Conservation (phyloP, 2,888 invertebrate species). For the Amaurobius ferox region DNA sequence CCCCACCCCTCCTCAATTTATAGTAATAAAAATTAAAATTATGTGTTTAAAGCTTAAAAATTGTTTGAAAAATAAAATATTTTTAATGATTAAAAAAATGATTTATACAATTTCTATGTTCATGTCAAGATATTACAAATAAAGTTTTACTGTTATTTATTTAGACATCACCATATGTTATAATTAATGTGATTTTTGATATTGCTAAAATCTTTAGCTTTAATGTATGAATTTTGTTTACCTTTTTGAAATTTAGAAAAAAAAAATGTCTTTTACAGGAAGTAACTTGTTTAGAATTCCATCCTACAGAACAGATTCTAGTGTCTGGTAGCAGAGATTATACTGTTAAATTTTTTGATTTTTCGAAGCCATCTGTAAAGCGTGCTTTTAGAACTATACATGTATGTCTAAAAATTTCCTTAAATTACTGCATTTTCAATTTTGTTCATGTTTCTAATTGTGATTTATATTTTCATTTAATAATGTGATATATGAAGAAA, state of each 20-base stretch:
- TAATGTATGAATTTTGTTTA: background rate
- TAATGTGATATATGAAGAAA: no score
- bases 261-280: conserved; percentile 80
- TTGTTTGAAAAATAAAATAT: background rate
- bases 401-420: conserved; percentile 79
- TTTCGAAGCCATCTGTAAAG: conserved; percentile 98
- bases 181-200: no score
- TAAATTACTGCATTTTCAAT: no score
- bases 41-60: background rate
- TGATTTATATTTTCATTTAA: no score
- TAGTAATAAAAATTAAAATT: no score
- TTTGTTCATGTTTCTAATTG: no score
- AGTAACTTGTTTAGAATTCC: conserved; percentile 97
- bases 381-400: conserved; percentile 97
- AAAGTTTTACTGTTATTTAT: no score
- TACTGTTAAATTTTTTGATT: conserved; percentile 97
- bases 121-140: no score
- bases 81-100: no score
- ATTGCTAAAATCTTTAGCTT: background rate
- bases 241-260: background rate
- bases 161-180: no score
- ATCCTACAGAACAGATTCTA: conserved; percentile 93
- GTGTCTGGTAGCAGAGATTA: conserved; percentile 96
- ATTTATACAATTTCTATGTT: no score
- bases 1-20: no score